phyloP scores from a whole-genome alignment of 2,113 vertebrate genomes.

The Genyomyrus donnyi region DNA sequence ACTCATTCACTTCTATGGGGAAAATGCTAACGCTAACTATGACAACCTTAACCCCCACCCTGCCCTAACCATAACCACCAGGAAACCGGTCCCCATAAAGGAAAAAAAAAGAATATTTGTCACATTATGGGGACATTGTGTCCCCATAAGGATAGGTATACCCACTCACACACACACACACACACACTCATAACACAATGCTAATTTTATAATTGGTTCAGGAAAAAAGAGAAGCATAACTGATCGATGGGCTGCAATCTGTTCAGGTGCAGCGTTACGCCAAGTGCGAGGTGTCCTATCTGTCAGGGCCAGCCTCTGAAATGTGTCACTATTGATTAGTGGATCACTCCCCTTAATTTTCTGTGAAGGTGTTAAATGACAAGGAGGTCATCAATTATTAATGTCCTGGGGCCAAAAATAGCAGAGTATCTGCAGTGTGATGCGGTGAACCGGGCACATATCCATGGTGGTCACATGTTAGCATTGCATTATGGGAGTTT shows the following conservation, averaged over 20 bases:
- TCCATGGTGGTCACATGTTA: background rate
- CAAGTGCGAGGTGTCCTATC: background rate
- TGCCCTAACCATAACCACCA: no score
- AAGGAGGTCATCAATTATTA: background rate
- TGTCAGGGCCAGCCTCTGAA: background rate
- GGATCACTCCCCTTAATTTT: background rate
- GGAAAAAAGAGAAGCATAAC: background rate
- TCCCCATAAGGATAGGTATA: no score
- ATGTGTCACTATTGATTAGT: slow-evolving; percentile 9
- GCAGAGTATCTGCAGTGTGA: background rate
- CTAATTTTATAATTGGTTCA: background rate
- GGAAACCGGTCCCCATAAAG: no score
- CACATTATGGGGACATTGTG: no score
- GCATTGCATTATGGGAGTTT: background rate
- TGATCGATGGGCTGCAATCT: background rate
- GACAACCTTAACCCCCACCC: no score
- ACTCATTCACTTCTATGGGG: no score
- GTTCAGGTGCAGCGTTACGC: background rate
- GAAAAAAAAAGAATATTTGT: no score
- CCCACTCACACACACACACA: background rate
- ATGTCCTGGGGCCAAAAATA: background rate
- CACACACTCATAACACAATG: background rate
- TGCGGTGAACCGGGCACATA: background rate
- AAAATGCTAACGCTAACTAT: no score
- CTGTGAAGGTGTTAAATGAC: slow-evolving; percentile 13